Evolutionary conservation across 1,140 invertebrate species (phyloP).

Genomic region (Achatina immaculata): DNA sequence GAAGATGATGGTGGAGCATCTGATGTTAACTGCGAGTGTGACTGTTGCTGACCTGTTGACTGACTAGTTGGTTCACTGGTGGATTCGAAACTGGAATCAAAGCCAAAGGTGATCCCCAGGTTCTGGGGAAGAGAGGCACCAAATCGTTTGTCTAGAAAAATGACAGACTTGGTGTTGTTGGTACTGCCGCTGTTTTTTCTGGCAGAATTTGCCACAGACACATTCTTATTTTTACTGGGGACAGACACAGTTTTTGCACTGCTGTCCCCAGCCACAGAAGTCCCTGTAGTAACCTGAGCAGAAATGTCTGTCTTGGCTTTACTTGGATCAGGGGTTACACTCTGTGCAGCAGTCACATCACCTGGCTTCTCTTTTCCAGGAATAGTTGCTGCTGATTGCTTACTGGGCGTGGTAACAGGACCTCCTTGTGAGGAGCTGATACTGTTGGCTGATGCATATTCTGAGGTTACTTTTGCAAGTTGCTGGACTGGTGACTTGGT

Average conservation of each 20-base stretch:
- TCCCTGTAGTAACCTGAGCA: background rate
- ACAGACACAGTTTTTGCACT: background rate
- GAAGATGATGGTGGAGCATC: background rate
- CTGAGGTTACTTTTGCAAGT: background rate
- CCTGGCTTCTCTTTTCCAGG: background rate
- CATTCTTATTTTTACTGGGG: background rate
- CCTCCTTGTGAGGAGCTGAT: background rate
- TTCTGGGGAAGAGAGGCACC: background rate
- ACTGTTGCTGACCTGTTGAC: background rate
- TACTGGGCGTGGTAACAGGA: background rate
- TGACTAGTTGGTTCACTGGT: background rate
- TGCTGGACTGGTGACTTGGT: background rate
- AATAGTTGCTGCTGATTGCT: background rate
- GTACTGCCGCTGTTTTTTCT: background rate
- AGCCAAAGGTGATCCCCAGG: slow-evolving; percentile 38
- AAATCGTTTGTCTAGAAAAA: slow-evolving; percentile 34
- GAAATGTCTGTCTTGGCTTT: background rate
- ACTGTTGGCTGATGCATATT: background rate
- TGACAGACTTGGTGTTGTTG: slow-evolving; percentile 26
- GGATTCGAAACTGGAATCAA: slow-evolving; percentile 25
- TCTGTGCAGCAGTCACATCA: background rate
- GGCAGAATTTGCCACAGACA: background rate
- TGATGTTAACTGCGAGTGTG: background rate
- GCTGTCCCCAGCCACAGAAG: background rate
- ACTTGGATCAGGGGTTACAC: background rate